phyloP scores from a whole-genome alignment of 1,140 invertebrate species.

The Bombus picipes region DNA sequence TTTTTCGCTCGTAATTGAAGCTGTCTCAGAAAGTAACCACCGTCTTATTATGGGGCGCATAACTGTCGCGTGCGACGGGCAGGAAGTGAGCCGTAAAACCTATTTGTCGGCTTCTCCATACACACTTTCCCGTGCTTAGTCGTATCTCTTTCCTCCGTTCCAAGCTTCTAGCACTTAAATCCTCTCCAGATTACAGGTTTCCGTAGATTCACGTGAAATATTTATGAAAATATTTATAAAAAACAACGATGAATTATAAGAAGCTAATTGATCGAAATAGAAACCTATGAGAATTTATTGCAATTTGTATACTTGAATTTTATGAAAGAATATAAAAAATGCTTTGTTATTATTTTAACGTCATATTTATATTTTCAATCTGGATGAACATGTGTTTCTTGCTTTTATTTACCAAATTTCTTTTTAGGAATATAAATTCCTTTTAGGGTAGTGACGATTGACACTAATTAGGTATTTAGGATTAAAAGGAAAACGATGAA shows the following conservation, averaged over 20 bases:
- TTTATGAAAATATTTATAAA: neutral
- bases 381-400: neutral
- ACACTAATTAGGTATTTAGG: conserved; percentile 28
- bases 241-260: neutral
- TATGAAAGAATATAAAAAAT: too few species aligned
- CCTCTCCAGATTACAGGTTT: neutral
- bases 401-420: neutral
- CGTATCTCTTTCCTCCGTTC: conserved; percentile 16
- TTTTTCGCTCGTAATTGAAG: conserved; percentile 26
- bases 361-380: too few species aligned
- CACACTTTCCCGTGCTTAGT: conserved; percentile 34
- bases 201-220: neutral
- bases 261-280: neutral
- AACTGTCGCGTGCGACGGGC: conserved; percentile 58
- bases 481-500: conserved; percentile 15
- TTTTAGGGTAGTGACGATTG: conserved; percentile 21
- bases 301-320: neutral
- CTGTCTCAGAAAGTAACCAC: conserved; percentile 38
- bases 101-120: conserved; percentile 56
- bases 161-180: conserved; percentile 23
- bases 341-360: too few species aligned
- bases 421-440: neutral
- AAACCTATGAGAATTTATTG: neutral
- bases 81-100: conserved; percentile 60
- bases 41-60: conserved; percentile 50